phyloP scores from a whole-genome alignment of 2,797 vertebrate species.

The Steatocranus sp. region DNA sequence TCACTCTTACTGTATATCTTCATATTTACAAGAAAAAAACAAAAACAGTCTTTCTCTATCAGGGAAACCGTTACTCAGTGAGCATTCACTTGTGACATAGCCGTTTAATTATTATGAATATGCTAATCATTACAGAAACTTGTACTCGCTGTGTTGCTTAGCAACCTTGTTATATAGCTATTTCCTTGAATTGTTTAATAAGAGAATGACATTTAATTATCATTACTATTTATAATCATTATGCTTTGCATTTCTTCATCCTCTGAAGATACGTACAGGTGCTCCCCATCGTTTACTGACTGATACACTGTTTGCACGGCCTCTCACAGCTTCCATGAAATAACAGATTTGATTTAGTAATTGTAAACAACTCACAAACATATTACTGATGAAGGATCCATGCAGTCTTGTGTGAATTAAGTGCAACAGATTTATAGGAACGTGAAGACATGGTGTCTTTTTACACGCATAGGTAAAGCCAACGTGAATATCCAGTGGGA shows the following conservation, averaged over 20 bases:
- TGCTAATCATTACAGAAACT: slow-evolving; percentile 14
- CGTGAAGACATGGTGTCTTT: background rate
- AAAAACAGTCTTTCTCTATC: background rate
- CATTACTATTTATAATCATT: slow-evolving; percentile 1
- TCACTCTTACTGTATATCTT: background rate
- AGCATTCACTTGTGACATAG: background rate
- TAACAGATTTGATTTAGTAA: slow-evolving; percentile 19
- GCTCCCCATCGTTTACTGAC: background rate
- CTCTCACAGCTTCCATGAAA: background rate
- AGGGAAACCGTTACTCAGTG: background rate
- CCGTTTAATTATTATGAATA: slow-evolving; percentile 21
- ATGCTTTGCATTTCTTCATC: background rate
- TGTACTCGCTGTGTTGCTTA: slow-evolving; percentile 15
- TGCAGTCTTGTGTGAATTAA: background rate
- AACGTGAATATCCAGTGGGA: slow-evolving; percentile 93
- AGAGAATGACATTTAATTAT: slow-evolving; percentile 25
- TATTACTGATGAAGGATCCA: background rate
- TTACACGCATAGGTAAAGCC: slow-evolving; percentile 83
- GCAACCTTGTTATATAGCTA: slow-evolving; percentile 14
- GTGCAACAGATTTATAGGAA: background rate
- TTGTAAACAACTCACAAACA: background rate
- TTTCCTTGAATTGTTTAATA: background rate
- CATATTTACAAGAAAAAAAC: background rate
- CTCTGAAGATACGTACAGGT: background rate
- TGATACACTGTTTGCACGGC: background rate